These are phyloP conservation scores for Caenorhabditis sp. DNA, from an alignment of 2,888 invertebrate species.

Conservation along the genomic window DNA sequence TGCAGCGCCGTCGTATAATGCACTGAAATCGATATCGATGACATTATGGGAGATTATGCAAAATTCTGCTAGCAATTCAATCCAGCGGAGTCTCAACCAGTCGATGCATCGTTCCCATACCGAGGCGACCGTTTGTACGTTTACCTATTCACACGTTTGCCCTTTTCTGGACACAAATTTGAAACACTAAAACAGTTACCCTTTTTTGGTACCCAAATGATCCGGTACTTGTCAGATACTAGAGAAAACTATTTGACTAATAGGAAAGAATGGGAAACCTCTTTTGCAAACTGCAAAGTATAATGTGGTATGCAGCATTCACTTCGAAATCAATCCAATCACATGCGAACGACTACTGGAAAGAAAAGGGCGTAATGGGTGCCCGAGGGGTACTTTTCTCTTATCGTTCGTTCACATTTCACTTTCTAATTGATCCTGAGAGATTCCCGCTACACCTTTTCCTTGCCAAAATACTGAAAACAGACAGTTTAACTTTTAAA, in stretches of 20 bases:
- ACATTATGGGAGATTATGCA: constrained; percentile 87
- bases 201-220: constrained; percentile 1
- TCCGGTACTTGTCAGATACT: constrained; percentile 5
- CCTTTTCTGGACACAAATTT: constrained; percentile 5
- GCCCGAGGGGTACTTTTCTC: constrained; percentile 19
- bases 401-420: constrained; percentile 15
- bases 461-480: background rate
- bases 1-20: constrained; percentile 86
- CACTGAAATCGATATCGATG: constrained; percentile 85
- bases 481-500: background rate
- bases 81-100: constrained; percentile 74
- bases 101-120: constrained; percentile 70
- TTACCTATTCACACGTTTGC: constrained; percentile 5
- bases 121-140: constrained; percentile 65
- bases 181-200: background rate
- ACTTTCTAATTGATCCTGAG: constrained; percentile 18
- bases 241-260: constrained; percentile 36
- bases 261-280: background rate
- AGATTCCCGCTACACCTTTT: constrained; percentile 14
- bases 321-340: constrained; percentile 38
- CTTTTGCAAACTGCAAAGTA: constrained; percentile 34
- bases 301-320: constrained; percentile 26
- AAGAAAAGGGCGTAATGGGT: constrained; percentile 27
- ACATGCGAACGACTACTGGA: constrained; percentile 24
- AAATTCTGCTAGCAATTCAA: constrained; percentile 81